phyloP scores from a whole-genome alignment of 2,888 invertebrate species.

The Glomeris marginata region DNA sequence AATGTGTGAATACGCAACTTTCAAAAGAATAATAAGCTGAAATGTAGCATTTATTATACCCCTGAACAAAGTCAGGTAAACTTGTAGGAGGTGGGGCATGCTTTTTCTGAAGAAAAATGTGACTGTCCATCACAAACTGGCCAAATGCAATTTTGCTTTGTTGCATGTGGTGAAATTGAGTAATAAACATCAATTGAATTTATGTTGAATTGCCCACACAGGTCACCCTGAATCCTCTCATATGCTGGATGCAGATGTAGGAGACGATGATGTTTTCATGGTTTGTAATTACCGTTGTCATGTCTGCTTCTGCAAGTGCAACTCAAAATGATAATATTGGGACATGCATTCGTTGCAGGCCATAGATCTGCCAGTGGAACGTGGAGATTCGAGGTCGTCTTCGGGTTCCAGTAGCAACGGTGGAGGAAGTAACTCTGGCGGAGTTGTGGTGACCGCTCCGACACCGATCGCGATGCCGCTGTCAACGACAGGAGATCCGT shows the following conservation, averaged over 20 bases:
- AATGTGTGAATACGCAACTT: too few relatives aligned
- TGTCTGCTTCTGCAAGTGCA: not conserved
- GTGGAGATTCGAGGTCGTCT: constrained; percentile 59
- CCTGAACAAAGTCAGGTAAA: too few relatives aligned
- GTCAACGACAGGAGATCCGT: constrained; percentile 19
- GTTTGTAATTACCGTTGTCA: constrained; percentile 37
- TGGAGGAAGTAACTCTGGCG: constrained; percentile 26
- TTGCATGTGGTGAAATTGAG: too few relatives aligned
- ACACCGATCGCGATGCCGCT: constrained; percentile 8
- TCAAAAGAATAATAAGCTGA: too few relatives aligned
- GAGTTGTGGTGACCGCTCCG: constrained; percentile 15
- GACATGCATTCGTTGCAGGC: constrained; percentile 18
- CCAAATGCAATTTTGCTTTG: too few relatives aligned
- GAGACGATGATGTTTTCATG: constrained; percentile 91
- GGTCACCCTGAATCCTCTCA: constrained; percentile 42
- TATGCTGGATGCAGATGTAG: constrained; percentile 56
- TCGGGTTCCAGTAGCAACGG: constrained; percentile 43
- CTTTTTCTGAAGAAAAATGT: too few relatives aligned
- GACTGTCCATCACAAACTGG: too few relatives aligned
- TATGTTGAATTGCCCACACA: constrained; percentile 40
- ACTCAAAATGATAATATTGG: not conserved
- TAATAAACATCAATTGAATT: too few relatives aligned
- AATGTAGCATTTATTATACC: too few relatives aligned
- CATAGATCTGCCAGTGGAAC: constrained; percentile 64
- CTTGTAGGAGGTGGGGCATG: too few relatives aligned